phyloP scores from a whole-genome alignment of 2,113 vertebrate species.

The Edolisoma coerulescens region DNA sequence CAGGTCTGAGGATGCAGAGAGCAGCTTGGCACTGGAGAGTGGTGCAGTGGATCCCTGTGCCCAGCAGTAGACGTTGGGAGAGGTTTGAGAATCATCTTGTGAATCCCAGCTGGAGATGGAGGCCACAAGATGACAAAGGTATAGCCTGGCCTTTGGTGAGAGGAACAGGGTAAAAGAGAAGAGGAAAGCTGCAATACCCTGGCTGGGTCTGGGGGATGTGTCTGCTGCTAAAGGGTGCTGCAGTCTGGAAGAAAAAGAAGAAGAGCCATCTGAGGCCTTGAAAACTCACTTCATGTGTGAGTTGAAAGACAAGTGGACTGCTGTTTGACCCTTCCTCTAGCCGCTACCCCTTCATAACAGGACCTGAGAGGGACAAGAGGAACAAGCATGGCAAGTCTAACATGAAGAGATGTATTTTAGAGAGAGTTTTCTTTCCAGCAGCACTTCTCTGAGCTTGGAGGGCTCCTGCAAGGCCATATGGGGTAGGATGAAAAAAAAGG shows the following conservation, averaged over 20 bases:
- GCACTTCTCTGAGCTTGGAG: neutral
- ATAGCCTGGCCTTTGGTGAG: neutral
- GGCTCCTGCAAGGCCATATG: accelerated
- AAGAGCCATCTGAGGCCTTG: neutral
- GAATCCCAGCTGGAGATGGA: accelerated
- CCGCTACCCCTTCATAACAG: neutral
- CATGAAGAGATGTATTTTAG: neutral
- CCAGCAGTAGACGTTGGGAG: neutral
- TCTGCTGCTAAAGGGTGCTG: neutral
- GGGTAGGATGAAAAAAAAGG: neutral
- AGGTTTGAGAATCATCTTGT: neutral
- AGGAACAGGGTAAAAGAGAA: neutral
- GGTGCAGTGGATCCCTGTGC: neutral
- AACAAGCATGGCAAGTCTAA: neutral
- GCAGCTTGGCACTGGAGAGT: neutral
- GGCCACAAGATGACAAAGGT: neutral
- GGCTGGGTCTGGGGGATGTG: neutral
- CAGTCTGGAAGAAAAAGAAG: neutral
- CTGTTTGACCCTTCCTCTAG: neutral
- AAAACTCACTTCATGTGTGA: neutral
- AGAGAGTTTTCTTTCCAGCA: neutral
- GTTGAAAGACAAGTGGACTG: neutral
- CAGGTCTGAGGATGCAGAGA: neutral
- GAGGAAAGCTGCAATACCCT: neutral
- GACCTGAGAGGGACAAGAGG: neutral